Evolutionary conservation across 2,113 vertebrate species (phyloP), one percentile per base, ranked within the genome.

Genomic region (Columbina picui): DNA sequence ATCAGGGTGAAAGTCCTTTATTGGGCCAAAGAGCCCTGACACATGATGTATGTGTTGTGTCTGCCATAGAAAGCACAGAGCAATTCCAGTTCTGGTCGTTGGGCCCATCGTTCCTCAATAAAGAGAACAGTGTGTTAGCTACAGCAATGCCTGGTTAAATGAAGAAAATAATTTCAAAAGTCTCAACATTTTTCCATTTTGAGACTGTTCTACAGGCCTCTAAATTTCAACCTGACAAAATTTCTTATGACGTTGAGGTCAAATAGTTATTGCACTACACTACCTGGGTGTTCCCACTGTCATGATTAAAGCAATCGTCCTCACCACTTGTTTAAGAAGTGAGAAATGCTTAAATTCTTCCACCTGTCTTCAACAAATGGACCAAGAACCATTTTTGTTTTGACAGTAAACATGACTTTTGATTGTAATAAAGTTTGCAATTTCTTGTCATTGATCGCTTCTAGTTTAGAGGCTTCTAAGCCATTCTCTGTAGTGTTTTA

Each of bases 1-100:
- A 30, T 90, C 65, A 91, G 77, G 75, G 74, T 79, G 84, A 93
- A 93, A 73, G 39, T 55, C 82, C 59, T 82, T 77, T 36, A 85
- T 36, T 67, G 90, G 39, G 75, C 71, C 87, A 89, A 94, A n/a
- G 2, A 57, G 77, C 45, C 53, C 57, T 89, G 87, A 30, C 34
- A 68, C 38, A 71, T 13, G 83, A 65, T 41, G 90, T 34, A 39
- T 56, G 90, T 78, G 81, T 19, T 93, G 93, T 56, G 92, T 53
- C 75, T 94, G 88, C 64, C 89, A 22, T 75, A 29, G 39, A 60
- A 34, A 57, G 73, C 7, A 10, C 71, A 2, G 41, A 69, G 71
- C 26, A 69, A 52, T 6, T 41, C 59, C 81, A 59, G 85, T 18
- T 18, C 76, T 69, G 80, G 45, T 30, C 45, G 17, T 1, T 2